These are phyloP conservation scores for Ptychadena robeensis DNA, from an alignment of 2,797 vertebrate species.

Conservation along the genomic window DNA sequence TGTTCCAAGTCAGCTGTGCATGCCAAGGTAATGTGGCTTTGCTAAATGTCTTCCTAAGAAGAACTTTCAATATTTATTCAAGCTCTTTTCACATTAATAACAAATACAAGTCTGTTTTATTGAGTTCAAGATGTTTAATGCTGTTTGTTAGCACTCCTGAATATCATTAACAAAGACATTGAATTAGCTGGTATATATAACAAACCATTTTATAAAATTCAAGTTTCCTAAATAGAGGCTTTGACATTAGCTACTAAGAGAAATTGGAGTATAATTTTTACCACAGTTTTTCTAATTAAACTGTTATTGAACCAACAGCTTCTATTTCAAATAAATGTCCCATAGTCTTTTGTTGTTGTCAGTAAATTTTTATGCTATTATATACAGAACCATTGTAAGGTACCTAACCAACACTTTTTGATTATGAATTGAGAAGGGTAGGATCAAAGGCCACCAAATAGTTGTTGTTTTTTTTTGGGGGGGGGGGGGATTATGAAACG, in stretches of 20 bases:
- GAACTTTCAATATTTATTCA: slow-evolving; percentile 22
- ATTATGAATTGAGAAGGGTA: no score
- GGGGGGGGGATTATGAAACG: no score
- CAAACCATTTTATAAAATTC: slow-evolving; percentile 14
- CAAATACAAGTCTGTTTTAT: slow-evolving; percentile 27
- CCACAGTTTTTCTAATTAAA: slow-evolving; percentile 30
- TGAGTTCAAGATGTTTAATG: slow-evolving; percentile 16
- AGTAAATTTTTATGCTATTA: no score
- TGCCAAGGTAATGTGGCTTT: no score
- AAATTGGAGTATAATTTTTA: background rate
- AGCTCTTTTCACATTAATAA: slow-evolving; percentile 34
- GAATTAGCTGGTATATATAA: slow-evolving; percentile 12
- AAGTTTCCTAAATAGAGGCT: slow-evolving; percentile 1
- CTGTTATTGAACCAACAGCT: background rate
- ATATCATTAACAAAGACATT: slow-evolving; percentile 28
- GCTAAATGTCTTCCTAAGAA: no score
- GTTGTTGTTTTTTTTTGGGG: no score
- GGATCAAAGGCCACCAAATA: no score
- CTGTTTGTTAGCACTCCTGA: slow-evolving; percentile 15
- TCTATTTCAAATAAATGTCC: no score
- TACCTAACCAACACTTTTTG: no score
- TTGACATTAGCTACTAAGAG: background rate
- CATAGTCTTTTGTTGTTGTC: no score
- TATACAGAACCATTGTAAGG: no score
- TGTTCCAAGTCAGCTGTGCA: no score